Base-by-base conservation (phyloP, 2,888 invertebrate species). In the Drosophila suboccidentalis region DNA sequence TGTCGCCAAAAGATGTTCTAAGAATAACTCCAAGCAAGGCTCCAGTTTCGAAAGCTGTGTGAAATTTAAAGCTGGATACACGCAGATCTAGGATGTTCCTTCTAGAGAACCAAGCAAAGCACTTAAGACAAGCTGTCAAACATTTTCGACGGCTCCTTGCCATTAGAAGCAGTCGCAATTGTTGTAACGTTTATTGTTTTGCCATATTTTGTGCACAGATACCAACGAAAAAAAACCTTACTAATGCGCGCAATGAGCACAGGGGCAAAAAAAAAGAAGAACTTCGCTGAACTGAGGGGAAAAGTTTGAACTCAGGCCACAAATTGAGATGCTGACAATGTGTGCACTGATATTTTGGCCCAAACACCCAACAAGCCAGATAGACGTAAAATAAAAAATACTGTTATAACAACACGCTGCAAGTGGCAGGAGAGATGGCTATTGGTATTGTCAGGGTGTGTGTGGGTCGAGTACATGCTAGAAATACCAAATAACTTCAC, bases 261-360 rank as follows among this genome's bases (percentile, higher is more conserved):
- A 54, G 10, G n/a, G 13, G 51, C 41, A 36, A 38, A 55, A 51
- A 32, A 3, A 10, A 17, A 8, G 2, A 26, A 26, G n/a, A 43
- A 38, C 44, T 46, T 17, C 32, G 13, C 43, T 43, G 26, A 17
- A 4, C 34, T 8, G n/a, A 11, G 5, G 22, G 44, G n/a, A 17
- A 26, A 26, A 34, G 19, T n/a, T 22, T 26, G 19, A 34, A 19
- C 43, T 15, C 63, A 39, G 50, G 41, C 54, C 60, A 34, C 67
- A 61, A 82, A 85, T 87, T 80, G 82, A 82, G 85, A 87, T 87
- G 86, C 88, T 85, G 86, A 77, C 86, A 87, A 78, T 86, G 85
- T 86, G 72, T 76, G 77, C 73, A 66, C 66, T 75, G 87, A 85
- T 79, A 81, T 83, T 71, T 71, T 44, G 26, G 36, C 26, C 55